Base-by-base conservation (phyloP, 2,888 invertebrate genomes). In the Diadegma fenestrale region DNA sequence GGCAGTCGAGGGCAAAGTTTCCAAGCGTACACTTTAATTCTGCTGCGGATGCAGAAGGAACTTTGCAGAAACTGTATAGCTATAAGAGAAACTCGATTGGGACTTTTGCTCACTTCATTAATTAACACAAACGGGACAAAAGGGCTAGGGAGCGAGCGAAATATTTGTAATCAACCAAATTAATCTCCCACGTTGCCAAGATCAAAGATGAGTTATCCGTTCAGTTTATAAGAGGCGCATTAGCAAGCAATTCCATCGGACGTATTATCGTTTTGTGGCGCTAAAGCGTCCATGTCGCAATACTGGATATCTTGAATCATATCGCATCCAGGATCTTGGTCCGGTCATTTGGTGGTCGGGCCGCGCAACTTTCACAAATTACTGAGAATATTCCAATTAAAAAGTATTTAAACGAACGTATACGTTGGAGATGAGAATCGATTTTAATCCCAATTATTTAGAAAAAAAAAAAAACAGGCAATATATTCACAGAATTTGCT, bases 121-220 rank as follows among this genome's bases (percentile, higher is more conserved):
- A 37, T 10, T 7, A 37, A 37, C 19, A 26, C 12, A 51, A 33
- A 33, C 22, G 64, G 41, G 68, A 10, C 8, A 10, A 33, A 26
- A 68, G 71, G 22, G 68, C 37, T 37, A 51, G 63, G 77, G 83
- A 61, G 14, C 63, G 12, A 33, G 41, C 26, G 66, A 66, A 68
- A 54, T n/a, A 33, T 54, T 37, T 64, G 14, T 22, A 72, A 51
- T 64, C 69, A 54, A 75, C 78, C 69, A 79, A 79, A 78, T 64
- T 72, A 71, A 76, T 72, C 80, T 77, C 41, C 43, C 80, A 30
- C 48, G 58, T 14, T 14, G 58, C 41, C 72, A 43, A 80, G 77
- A 84, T 84, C 80, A 37, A 37, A 37, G 48, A 80, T 72, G 76
- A 84, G 75, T 76, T 79, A 68, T 48, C 45, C 33, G 68, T 63